These are phyloP conservation scores for Ptychadena robeensis DNA, from an alignment of 2,797 vertebrate genomes.

Conservation along the genomic window DNA sequence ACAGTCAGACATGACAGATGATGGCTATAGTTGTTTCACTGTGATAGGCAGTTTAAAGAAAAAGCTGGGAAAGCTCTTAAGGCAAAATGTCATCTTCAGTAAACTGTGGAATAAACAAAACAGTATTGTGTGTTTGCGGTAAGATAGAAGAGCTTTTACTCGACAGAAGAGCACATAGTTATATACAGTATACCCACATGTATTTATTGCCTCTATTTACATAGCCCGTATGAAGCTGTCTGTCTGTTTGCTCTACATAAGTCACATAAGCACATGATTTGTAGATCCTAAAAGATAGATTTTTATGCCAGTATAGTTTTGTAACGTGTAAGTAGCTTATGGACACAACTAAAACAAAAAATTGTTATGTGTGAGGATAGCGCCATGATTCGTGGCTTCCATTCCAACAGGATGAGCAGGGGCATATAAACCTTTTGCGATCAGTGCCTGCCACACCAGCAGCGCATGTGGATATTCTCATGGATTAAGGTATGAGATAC, in stretches of 20 bases:
- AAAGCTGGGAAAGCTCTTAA: slow-evolving; percentile 18
- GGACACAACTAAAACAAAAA: neutral
- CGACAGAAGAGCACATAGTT: neutral
- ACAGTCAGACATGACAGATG: slow-evolving; percentile 37
- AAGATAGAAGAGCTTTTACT: neutral
- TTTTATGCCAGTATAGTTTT: neutral
- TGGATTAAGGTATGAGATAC: no score
- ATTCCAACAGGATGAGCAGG: no score
- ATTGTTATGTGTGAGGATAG: no score
- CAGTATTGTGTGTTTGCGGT: neutral
- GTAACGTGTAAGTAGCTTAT: neutral
- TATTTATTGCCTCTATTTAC: neutral
- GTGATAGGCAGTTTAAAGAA: slow-evolving; percentile 21
- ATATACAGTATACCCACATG: neutral
- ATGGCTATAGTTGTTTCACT: slow-evolving; percentile 5
- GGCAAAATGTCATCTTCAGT: slow-evolving; percentile 27
- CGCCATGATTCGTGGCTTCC: no score
- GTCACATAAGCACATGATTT: neutral
- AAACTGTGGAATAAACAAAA: neutral
- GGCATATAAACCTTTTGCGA: no score
- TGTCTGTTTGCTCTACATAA: neutral
- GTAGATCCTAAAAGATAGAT: neutral
- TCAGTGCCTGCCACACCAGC: no score
- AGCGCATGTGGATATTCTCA: no score
- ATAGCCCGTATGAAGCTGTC: neutral